Base-by-base conservation (phyloP, 1,140 invertebrate genomes). In the Heliconius hewitsoni region DNA sequence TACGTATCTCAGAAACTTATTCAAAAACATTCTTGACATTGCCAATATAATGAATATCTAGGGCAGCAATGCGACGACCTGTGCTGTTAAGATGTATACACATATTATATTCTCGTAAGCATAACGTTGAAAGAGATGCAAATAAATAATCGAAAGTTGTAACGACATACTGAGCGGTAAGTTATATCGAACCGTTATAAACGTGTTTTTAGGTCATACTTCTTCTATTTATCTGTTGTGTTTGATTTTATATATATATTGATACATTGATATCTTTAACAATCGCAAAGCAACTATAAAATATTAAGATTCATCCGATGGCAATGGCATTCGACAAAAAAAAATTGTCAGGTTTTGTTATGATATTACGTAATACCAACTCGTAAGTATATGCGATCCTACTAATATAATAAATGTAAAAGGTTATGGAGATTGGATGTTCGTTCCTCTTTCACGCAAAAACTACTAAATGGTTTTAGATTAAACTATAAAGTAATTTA, bases 131-230 rank as follows among this genome's bases (percentile, higher is more conserved):
- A 46, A 71, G 27, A 71, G 46, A 77, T 18, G 71, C 52, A 79
- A 76, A 78, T 80, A 82, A 82, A 78, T 80, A 82, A 82, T 82
- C 76, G 78, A 82, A 82, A 80, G 78, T 82, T 74, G 76, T 77
- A 80, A 73, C 60, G 72, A 72, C 52, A 70, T 27, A 71, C n/a
- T n/a, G 78, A 80, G 73, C 57, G 70, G 60, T 55, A 78, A 55
- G 78, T 71, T 78, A 75, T 76, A 74, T 74, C 50, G 18, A 77
- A 78, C 81, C 81, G 79, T 82, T 82, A 82, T 76, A 78, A 76
- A 76, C 70, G 77, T 80, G 76, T 76, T 80, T 82, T 80, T 74
- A 75, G 78, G 76, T 77, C 81, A 80, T 55, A 52, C 76, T 75
- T 76, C 50, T 82, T 72, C n/a, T 72, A 72, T 39, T n/a, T 16